phyloP scores from a whole-genome alignment of 2,113 vertebrate genomes.

The Chaetodon trifascialis region DNA sequence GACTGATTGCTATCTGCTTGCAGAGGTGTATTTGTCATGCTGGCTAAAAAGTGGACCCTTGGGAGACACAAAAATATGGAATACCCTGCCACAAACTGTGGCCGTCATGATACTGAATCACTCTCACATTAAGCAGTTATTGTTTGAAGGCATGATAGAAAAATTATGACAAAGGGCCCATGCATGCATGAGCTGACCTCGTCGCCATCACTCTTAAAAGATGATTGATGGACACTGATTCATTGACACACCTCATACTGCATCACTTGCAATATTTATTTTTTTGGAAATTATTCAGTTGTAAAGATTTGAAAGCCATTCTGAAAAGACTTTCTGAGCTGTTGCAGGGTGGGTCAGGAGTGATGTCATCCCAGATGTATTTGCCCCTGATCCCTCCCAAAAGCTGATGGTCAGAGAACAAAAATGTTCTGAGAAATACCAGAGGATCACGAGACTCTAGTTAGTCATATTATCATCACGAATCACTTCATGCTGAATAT shows the following conservation, averaged over 20 bases:
- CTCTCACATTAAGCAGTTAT: not conserved
- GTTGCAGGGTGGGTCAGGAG: conserved; percentile 13
- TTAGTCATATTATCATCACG: conserved; percentile 13
- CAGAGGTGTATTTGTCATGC: not conserved
- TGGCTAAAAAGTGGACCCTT: not conserved
- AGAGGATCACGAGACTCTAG: conserved; percentile 14
- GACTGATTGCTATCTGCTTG: not conserved
- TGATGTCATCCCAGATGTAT: conserved; percentile 58
- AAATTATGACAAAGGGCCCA: not conserved
- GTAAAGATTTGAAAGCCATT: not conserved
- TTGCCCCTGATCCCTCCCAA: conserved; percentile 14
- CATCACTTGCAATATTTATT: not conserved
- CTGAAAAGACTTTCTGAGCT: conserved; percentile 1
- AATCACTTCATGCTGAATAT: not conserved
- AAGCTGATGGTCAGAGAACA: conserved; percentile 28
- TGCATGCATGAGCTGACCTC: not conserved
- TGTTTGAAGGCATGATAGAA: not conserved
- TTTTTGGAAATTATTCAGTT: not conserved
- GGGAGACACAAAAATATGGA: not conserved
- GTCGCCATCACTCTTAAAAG: not conserved
- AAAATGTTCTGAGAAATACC: conserved; percentile 21
- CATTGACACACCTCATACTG: not conserved
- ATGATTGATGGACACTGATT: not conserved
- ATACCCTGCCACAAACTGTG: not conserved
- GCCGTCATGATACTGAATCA: not conserved